Evolutionary conservation across 2,888 invertebrate genomes (phyloP).

Genomic region (Kuschelorhynchus macadamiae): DNA sequence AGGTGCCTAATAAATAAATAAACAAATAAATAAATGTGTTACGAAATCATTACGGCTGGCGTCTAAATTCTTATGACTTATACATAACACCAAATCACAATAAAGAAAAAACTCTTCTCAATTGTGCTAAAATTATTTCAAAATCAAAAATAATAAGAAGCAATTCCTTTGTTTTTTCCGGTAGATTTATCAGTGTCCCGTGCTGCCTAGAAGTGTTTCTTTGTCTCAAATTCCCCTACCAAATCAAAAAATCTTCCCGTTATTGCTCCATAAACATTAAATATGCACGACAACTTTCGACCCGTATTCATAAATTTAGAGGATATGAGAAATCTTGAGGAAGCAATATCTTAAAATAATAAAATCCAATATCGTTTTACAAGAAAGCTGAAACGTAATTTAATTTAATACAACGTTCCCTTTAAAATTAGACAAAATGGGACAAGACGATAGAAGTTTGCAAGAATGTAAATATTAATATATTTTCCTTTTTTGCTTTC

Average conservation of each 20-base stretch:
- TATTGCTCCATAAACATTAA: slow-evolving; percentile 24
- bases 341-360: slow-evolving; percentile 42
- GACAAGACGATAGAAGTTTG: slow-evolving; percentile 15
- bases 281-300: slow-evolving; percentile 23
- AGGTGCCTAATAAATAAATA: too few species aligned
- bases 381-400: slow-evolving; percentile 52
- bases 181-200: too few species aligned
- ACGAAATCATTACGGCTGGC: too few species aligned
- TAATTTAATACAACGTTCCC: slow-evolving; percentile 52
- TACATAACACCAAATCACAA: too few species aligned
- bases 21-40: too few species aligned
- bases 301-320: slow-evolving; percentile 26
- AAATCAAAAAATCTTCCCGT: slow-evolving; percentile 22
- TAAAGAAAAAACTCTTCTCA: too few species aligned
- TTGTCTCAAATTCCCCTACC: slow-evolving; percentile 6
- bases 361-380: slow-evolving; percentile 37
- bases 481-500: slow-evolving; percentile 1
- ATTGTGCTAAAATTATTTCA: too few species aligned
- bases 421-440: slow-evolving; percentile 45
- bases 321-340: slow-evolving; percentile 38
- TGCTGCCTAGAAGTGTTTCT: slow-evolving; percentile 2
- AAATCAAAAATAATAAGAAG: too few species aligned
- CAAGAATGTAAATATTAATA: slow-evolving; percentile 34
- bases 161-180: too few species aligned
- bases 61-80: too few species aligned